Evolutionary conservation across 1,140 invertebrate genomes (phyloP).

Genomic region (Chelonus insularis): DNA sequence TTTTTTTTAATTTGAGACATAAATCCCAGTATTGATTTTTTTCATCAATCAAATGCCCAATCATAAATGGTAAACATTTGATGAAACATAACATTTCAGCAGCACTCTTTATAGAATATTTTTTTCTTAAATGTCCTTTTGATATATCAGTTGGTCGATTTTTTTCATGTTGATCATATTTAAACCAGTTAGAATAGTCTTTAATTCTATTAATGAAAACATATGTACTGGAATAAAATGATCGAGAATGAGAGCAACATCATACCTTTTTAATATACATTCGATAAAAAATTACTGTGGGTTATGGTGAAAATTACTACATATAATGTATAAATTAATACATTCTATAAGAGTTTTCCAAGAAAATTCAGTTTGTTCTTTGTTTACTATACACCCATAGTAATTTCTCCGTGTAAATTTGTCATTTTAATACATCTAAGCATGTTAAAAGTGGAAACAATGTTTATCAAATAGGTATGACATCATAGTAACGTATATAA

Average conservation of each 20-base stretch:
- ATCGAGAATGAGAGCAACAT: not conserved
- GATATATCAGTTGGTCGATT: constrained; percentile 32
- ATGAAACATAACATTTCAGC: constrained; percentile 38
- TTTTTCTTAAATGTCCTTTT: constrained; percentile 26
- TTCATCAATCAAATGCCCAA: constrained; percentile 33
- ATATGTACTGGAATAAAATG: not conserved
- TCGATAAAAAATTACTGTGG: too few relatives aligned
- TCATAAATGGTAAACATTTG: constrained; percentile 33
- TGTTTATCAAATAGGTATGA: too few relatives aligned
- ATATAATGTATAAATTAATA: too few relatives aligned
- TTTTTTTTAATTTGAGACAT: constrained; percentile 26
- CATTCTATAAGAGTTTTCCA: too few relatives aligned
- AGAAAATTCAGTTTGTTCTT: too few relatives aligned
- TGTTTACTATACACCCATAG: too few relatives aligned
- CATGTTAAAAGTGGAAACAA: too few relatives aligned
- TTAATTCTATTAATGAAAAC: not conserved
- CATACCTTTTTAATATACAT: too few relatives aligned
- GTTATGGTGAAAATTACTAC: too few relatives aligned
- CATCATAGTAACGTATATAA: too few relatives aligned
- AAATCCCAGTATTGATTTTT: constrained; percentile 33
- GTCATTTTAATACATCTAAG: too few relatives aligned
- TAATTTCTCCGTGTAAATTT: too few relatives aligned
- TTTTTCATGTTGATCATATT: not conserved
- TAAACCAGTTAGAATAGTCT: not conserved
- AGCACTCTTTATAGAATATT: constrained; percentile 31